These are phyloP conservation scores for Campoplex nolae DNA, from an alignment of 2,888 invertebrate species.

Conservation along the genomic window DNA sequence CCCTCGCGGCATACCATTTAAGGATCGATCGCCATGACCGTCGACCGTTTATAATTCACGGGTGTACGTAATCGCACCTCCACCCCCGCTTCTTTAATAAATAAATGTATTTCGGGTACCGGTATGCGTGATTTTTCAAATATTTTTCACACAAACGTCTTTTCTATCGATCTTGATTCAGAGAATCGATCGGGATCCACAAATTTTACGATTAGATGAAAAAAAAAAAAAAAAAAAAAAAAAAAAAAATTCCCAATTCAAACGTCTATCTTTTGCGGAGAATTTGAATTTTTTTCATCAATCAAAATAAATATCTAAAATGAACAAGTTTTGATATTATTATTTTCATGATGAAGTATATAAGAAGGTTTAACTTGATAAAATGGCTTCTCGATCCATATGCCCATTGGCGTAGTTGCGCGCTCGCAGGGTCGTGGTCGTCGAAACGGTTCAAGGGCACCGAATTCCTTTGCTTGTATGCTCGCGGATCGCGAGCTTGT, in stretches of 20 bases:
- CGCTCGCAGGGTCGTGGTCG: slow-evolving; percentile 68
- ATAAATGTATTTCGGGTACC: not conserved
- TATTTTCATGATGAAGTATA: not conserved
- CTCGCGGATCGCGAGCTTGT: slow-evolving; percentile 49
- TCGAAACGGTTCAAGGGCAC: slow-evolving; percentile 71
- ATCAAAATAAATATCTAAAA: not conserved
- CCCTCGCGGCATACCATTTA: slow-evolving; percentile 72
- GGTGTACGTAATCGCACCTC: slow-evolving; percentile 25
- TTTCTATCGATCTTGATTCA: slow-evolving; percentile 5
- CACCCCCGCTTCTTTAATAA: slow-evolving; percentile 31
- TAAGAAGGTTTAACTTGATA: slow-evolving; percentile 10
- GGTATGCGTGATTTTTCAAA: not conserved
- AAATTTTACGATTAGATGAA: too few species aligned
- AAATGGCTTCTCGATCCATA: slow-evolving; percentile 26
- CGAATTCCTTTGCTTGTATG: slow-evolving; percentile 54
- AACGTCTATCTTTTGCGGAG: not conserved
- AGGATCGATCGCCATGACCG: slow-evolving; percentile 72
- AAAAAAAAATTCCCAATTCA: too few species aligned
- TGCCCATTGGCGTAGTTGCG: slow-evolving; percentile 21
- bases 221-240: too few species aligned
- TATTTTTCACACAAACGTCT: slow-evolving; percentile 3
- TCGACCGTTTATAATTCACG: slow-evolving; percentile 65
- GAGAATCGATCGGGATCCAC: not conserved
- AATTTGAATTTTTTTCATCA: not conserved
- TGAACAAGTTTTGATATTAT: not conserved